phyloP scores from a whole-genome alignment of 2,888 invertebrate genomes.

The Colostygia pectinataria region DNA sequence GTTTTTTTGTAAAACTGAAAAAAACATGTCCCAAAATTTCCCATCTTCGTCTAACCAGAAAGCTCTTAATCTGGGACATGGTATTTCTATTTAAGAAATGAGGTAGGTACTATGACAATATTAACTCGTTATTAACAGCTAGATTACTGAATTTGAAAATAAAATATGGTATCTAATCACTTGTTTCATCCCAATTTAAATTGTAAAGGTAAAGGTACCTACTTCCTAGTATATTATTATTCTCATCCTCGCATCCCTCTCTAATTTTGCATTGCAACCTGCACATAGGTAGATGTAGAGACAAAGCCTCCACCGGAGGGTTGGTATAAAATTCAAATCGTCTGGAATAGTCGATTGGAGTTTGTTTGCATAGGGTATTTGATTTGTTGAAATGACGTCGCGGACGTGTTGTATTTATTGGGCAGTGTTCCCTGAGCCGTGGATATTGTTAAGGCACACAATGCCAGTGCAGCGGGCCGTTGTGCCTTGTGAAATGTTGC shows the following conservation, averaged over 20 bases:
- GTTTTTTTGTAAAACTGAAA: too few relatives aligned
- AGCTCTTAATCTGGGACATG: too few relatives aligned
- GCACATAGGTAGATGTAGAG: slow-evolving; percentile 35
- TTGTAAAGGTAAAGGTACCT: neutral
- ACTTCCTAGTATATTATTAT: neutral
- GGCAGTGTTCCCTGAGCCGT: slow-evolving; percentile 64
- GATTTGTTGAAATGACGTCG: slow-evolving; percentile 74
- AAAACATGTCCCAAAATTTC: too few relatives aligned
- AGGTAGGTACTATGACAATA: too few relatives aligned
- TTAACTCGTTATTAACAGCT: too few relatives aligned
- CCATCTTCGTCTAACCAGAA: too few relatives aligned
- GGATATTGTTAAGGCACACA: slow-evolving; percentile 81
- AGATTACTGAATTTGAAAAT: too few relatives aligned
- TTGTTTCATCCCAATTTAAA: neutral
- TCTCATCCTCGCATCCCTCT: slow-evolving; percentile 6
- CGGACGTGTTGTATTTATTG: slow-evolving; percentile 71
- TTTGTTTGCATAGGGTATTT: slow-evolving; percentile 71
- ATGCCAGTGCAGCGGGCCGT: slow-evolving; percentile 79
- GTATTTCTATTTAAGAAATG: too few relatives aligned
- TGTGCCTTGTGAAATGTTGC: slow-evolving; percentile 82
- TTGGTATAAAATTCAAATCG: slow-evolving; percentile 65
- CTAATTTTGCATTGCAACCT: slow-evolving; percentile 14
- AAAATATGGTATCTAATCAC: too few relatives aligned
- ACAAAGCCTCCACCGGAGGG: slow-evolving; percentile 18
- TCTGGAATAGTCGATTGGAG: slow-evolving; percentile 68